Evolutionary conservation across 2,797 vertebrate genomes (phyloP).

Genomic region (Danio tinwini): DNA sequence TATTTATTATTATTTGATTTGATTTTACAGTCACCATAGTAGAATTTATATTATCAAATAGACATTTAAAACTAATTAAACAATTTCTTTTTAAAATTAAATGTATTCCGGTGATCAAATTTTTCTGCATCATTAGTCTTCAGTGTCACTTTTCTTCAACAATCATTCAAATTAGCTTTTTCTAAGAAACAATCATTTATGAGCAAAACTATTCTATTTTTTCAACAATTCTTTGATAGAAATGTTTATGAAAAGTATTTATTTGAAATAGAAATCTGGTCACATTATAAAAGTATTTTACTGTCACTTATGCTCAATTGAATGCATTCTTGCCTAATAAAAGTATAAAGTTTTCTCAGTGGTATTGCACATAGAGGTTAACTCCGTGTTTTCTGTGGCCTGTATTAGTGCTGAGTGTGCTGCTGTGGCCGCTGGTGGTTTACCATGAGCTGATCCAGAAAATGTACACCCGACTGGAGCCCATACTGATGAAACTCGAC

Average conservation of each 20-base stretch:
- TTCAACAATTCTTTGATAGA: too few relatives aligned
- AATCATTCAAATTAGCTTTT: neutral
- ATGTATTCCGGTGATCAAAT: neutral
- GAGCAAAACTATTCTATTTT: too few relatives aligned
- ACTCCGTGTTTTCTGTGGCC: slow-evolving; percentile 31
- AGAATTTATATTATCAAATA: neutral
- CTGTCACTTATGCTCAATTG: neutral
- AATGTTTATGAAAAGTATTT: neutral
- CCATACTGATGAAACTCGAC: slow-evolving; percentile 98
- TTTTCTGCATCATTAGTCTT: neutral
- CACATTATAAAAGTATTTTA: neutral
- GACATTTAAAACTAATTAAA: neutral
- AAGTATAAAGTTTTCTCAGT: too few relatives aligned
- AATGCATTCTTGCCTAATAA: neutral
- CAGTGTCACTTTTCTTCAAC: neutral
- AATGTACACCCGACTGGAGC: slow-evolving; percentile 97
- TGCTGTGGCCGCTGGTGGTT: slow-evolving; percentile 96
- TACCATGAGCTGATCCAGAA: slow-evolving; percentile 98
- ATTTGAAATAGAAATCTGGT: neutral
- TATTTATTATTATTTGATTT: neutral
- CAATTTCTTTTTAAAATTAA: neutral
- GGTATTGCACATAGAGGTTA: neutral
- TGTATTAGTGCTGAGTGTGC: slow-evolving; percentile 88
- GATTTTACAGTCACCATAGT: neutral
- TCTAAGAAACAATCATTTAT: neutral